Evolutionary conservation across 2,888 invertebrate species (phyloP), one percentile per base, ranked within the genome.

Genomic region (Azorinus chamasolen): DNA sequence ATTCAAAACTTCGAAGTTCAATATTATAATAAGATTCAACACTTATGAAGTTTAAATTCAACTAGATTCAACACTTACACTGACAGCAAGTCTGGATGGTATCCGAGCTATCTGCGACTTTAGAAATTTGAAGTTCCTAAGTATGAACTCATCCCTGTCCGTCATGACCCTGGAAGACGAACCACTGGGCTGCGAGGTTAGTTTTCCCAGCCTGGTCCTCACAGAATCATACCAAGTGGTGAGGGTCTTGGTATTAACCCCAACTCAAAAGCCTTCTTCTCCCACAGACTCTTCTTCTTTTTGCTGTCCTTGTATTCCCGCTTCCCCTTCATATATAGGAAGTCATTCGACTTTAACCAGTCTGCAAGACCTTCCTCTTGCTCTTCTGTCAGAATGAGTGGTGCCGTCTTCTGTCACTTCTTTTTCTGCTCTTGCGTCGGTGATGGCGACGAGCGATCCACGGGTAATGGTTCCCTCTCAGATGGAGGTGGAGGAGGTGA

Each of bases 171-270:
- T 54, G 54, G 54, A 12, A n/a, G 32, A 54, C 37, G 54, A 54
- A 54, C 54, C 54, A 32, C 37, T 54, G 37, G 37, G 27, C 54
- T 54, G 37, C 18, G 14, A n/a, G 27, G 54, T 54, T n/a, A 54
- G 37, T 54, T 54, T 27, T 25, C 54, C 54, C 14, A 54, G n/a
- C 54, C 54, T 54, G 54, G 54, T 54, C 54, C 54, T 54, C 14
- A 27, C 18, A 25, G 54, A 54, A 32, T 54, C 54, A n/a, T 54
- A 32, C 54, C 54, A 54, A 20, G 54, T 54, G 37, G 24, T 54
- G 27, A 54, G 37, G 32, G 32, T n/a, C 37, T 54, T 54, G n/a
- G 25, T 25, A 25, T 12, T 18, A 12, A 54, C 54, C 14, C 54
- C n/a, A 54, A 18, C 27, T 54, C 54, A 12, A 32, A 12, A n/a